Base-by-base conservation (phyloP, 2,113 vertebrate genomes). In the Girardinichthys multiradiatus region DNA sequence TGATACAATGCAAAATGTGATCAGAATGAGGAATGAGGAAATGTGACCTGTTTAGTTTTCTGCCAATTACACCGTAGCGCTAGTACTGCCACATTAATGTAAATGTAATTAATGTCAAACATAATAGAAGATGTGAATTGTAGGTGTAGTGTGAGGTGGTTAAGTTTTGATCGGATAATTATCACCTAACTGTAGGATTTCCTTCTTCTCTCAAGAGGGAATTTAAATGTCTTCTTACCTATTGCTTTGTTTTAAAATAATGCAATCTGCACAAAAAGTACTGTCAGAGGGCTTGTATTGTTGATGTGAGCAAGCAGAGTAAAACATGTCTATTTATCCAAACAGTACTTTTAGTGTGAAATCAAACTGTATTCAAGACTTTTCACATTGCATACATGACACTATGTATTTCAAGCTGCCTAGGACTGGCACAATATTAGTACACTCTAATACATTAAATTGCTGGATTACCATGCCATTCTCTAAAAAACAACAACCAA, bases 1-100 rank as follows among this genome's bases (percentile, higher is more conserved):
- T 68, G 24, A 74, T 76, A 30, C 57, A 68, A 31, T 9, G 33
- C 26, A 65, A 26, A 70, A 77, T 67, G 74, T 79, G 84, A 73
- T 57, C 42, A 64, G 10, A 71, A 86, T 81, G 35, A 0, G 4
- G 10, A 71, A 86, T 81, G 35, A 0, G 4, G 57, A 39, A 72
- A 77, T 64, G 74, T 79, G 84, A 70, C 64, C 54, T 66, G 30
- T 51, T 79, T 57, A 61, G 59, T 54, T 31, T 59, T 21, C 54
- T 37, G 58, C 75, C 57, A 17, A 30, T 68, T 63, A 51, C 48
- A 51, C 19, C 48, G 19, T 24, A 24, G 48, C 9, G 7, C 8
- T n/a, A n/a, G 17, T 9, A 24, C 21, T 10, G 24, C 24, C 24
- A 10, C 48, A 21, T 6, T 24, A 24, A n/a, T 24, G 24, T 54